Evolutionary conservation across 2,888 invertebrate species (phyloP).

Genomic region (Euproctis similis): DNA sequence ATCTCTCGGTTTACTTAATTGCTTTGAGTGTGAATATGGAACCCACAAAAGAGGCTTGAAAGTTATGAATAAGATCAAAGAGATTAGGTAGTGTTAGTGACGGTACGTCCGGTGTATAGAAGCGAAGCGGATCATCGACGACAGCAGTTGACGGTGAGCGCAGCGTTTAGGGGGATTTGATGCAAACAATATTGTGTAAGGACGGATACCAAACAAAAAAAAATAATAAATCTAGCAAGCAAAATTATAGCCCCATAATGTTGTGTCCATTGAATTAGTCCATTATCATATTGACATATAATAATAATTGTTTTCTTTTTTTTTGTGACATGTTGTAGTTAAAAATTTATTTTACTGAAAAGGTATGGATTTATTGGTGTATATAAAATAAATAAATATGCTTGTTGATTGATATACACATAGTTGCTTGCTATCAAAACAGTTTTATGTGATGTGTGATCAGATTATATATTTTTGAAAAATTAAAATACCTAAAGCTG

Average conservation of each 20-base stretch:
- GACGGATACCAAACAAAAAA: slow-evolving; percentile 73
- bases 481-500: slow-evolving; percentile 70
- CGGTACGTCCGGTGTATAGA: slow-evolving; percentile 33
- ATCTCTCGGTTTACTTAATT: slow-evolving; percentile 69
- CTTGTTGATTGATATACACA: slow-evolving; percentile 55
- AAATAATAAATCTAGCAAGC: slow-evolving; percentile 64
- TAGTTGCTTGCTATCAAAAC: slow-evolving; percentile 63
- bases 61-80: slow-evolving; percentile 29
- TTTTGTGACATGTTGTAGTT: slow-evolving; percentile 73
- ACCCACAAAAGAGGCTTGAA: slow-evolving; percentile 32
- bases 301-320: slow-evolving; percentile 56
- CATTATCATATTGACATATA: too few relatives aligned
- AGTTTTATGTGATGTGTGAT: slow-evolving; percentile 45
- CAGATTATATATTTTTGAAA: slow-evolving; percentile 37
- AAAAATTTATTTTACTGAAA: slow-evolving; percentile 65
- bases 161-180: slow-evolving; percentile 37
- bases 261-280: slow-evolving; percentile 41
- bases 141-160: slow-evolving; percentile 28
- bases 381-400: too few relatives aligned
- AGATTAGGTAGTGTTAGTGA: slow-evolving; percentile 35
- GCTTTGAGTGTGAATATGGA: slow-evolving; percentile 60
- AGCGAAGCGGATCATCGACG: slow-evolving; percentile 38
- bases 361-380: slow-evolving; percentile 75
- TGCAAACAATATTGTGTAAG: slow-evolving; percentile 78
- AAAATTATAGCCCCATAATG: slow-evolving; percentile 42